Evolutionary conservation across 1,140 invertebrate genomes (phyloP).

Genomic region (Kradibia gibbosae): DNA sequence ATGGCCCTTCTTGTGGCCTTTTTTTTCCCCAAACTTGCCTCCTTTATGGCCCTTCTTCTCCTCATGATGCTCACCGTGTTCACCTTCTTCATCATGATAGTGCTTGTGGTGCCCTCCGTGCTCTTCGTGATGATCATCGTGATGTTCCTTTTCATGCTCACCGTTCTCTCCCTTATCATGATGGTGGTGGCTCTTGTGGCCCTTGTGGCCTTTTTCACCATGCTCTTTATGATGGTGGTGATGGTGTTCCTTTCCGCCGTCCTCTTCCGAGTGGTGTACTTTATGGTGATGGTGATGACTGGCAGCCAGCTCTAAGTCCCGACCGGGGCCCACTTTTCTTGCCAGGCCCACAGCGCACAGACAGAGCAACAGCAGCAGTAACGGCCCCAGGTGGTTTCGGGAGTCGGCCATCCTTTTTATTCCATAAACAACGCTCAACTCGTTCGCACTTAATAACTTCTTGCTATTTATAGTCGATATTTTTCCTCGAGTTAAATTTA

Average conservation of each 20-base stretch:
- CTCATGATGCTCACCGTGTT: conserved; percentile 81
- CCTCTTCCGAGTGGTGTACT: conserved; percentile 73
- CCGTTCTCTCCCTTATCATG: conserved; percentile 78
- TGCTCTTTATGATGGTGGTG: conserved; percentile 77
- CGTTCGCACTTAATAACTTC: conserved; percentile 17
- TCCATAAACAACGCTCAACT: conserved; percentile 31
- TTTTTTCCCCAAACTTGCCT: conserved; percentile 77
- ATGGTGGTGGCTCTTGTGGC: conserved; percentile 79
- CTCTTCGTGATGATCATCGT: conserved; percentile 81
- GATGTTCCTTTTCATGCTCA: conserved; percentile 81
- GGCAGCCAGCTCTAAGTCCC: conserved; percentile 62
- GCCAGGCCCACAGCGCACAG: not conserved
- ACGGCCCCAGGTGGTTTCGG: not conserved
- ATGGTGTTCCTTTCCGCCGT: conserved; percentile 78
- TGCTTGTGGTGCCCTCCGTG: conserved; percentile 83
- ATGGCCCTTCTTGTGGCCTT: conserved; percentile 84
- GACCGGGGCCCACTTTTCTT: not conserved
- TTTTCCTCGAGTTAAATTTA: conserved; percentile 5
- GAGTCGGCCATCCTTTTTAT: conserved; percentile 17
- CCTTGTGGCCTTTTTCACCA: conserved; percentile 79
- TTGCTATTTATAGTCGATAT: conserved; percentile 42
- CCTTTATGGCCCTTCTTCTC: conserved; percentile 83
- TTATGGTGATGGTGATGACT: conserved; percentile 75
- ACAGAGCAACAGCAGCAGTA: conserved; percentile 21
- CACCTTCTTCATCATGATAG: conserved; percentile 80